Conservation (phyloP, 2,888 invertebrate genomes). For the Noctua janthe region DNA sequence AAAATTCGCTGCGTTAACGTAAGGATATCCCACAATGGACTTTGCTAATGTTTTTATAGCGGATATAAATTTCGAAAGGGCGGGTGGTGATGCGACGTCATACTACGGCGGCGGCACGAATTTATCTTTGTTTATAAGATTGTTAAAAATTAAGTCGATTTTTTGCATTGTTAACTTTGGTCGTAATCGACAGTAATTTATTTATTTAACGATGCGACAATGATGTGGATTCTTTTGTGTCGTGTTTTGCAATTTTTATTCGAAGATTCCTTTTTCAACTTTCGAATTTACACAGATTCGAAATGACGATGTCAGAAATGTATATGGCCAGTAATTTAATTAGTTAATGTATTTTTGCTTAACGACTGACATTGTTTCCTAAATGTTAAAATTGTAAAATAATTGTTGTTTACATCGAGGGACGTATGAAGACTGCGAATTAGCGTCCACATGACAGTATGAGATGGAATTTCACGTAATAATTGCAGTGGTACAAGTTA, state of each 20-base stretch:
- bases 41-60: conserved; percentile 61
- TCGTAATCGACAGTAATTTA: conserved; percentile 70
- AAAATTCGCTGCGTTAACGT: conserved; percentile 21
- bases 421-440: conserved; percentile 58
- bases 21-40: conserved; percentile 72
- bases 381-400: conserved; percentile 43
- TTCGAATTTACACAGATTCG: conserved; percentile 47
- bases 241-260: conserved; percentile 57
- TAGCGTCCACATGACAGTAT: conserved; percentile 73
- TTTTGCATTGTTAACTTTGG: conserved; percentile 79
- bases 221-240: conserved; percentile 67
- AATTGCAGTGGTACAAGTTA: conserved; percentile 87
- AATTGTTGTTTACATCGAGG: conserved; percentile 43
- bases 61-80: conserved; percentile 82
- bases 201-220: conserved; percentile 71
- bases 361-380: conserved; percentile 33
- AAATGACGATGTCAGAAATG: conserved; percentile 49
- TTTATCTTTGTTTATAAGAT: conserved; percentile 85
- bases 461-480: conserved; percentile 83
- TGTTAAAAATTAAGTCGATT: conserved; percentile 79
- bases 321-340: conserved; percentile 54
- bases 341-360: conserved; percentile 38
- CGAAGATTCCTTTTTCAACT: conserved; percentile 51
- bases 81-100: conserved; percentile 83
- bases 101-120: conserved; percentile 85